These are phyloP conservation scores for Macrophya alboannulata DNA, from an alignment of 2,888 invertebrate species.

Conservation along the genomic window DNA sequence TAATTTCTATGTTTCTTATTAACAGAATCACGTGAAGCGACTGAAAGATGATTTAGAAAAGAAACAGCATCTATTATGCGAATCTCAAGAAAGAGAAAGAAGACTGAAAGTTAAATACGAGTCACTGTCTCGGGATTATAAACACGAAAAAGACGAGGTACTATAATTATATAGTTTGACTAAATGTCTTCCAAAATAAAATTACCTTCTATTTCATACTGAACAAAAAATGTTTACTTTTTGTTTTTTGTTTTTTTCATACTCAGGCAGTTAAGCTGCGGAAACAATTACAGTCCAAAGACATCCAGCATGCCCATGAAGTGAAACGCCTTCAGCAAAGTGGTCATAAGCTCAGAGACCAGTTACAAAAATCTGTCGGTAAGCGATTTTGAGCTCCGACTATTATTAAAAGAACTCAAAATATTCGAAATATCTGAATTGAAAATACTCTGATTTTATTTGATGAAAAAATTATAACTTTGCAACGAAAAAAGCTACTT, in stretches of 20 bases:
- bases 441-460: neutral
- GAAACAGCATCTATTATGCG: conserved; percentile 63
- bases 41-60: conserved; percentile 67
- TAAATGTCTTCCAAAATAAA: neutral
- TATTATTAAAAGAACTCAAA: neutral
- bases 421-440: neutral
- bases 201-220: neutral
- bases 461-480: neutral
- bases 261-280: conserved; percentile 62
- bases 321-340: conserved; percentile 67
- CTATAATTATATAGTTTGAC: neutral
- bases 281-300: conserved; percentile 69
- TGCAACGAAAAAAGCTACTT: neutral
- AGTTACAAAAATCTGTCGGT: conserved; percentile 69
- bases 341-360: conserved; percentile 67
- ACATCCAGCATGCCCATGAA: conserved; percentile 70
- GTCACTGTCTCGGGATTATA: conserved; percentile 64
- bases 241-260: neutral
- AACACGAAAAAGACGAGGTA: conserved; percentile 70
- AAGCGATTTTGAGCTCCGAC: conserved; percentile 45
- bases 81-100: conserved; percentile 67
- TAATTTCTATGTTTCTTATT: neutral
- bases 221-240: neutral
- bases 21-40: conserved; percentile 69
- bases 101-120: conserved; percentile 66